A percentile compares a stretch with the other conserved stretches of the same genome.
Conservation (phyloP, 2,797 vertebrate species). For the Mergus octosetaceus region DNA sequence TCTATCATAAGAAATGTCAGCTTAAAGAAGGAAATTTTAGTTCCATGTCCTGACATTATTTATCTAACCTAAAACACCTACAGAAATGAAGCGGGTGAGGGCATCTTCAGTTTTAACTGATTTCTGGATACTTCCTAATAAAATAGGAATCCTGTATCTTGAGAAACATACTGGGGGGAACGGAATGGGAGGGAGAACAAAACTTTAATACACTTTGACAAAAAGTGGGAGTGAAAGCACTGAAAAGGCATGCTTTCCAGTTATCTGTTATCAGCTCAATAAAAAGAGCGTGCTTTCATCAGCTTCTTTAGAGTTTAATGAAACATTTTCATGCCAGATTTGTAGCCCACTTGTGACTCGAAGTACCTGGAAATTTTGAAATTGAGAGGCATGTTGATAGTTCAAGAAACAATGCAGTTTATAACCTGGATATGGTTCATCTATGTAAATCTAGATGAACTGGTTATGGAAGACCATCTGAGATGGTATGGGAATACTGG, state of each 20-base stretch:
- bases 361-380: not conserved
- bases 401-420: not conserved
- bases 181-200: not conserved
- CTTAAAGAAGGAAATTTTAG: not conserved
- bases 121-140: not conserved
- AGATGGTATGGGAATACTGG: not conserved
- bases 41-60: not conserved
- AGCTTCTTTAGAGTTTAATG: not conserved
- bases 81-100: not conserved
- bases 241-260: not conserved
- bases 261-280: not conserved
- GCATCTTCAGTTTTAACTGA: not conserved
- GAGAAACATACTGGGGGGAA: not conserved
- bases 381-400: not conserved
- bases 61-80: not conserved
- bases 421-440: not conserved
- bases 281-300: not conserved
- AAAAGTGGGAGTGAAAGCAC: not conserved
- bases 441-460: not conserved
- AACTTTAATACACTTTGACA: not conserved
- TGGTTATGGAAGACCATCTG: not conserved
- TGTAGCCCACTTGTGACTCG: not conserved
- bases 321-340: not conserved
- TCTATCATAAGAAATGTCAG: not conserved
- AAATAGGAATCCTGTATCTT: not conserved